Evolutionary conservation across 2,888 invertebrate species (phyloP).

Genomic region (Danaus chrysippus): DNA sequence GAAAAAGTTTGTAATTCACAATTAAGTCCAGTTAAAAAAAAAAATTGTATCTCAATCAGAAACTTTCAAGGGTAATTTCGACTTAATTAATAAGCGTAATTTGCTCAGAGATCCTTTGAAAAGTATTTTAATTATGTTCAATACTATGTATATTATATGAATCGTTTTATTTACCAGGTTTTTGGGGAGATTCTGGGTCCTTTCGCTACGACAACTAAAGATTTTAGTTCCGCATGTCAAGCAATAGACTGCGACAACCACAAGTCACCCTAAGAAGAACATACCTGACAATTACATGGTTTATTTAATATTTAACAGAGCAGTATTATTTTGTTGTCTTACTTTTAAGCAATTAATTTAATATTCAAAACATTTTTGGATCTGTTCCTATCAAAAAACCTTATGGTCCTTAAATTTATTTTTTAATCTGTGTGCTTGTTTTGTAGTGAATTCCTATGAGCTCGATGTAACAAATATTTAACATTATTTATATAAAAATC

Average conservation of each 20-base stretch:
- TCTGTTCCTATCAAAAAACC: constrained; percentile 14
- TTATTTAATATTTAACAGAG: constrained; percentile 11
- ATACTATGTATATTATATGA: background rate
- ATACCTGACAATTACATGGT: constrained; percentile 9
- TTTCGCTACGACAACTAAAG: constrained; percentile 66
- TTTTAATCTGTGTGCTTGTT: constrained; percentile 2
- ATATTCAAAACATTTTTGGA: constrained; percentile 2
- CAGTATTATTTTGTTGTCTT: constrained; percentile 16
- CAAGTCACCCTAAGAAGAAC: constrained; percentile 13
- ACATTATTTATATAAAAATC: background rate
- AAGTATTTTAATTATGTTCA: constrained; percentile 3
- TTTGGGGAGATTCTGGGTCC: constrained; percentile 59
- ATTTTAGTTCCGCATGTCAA: constrained; percentile 41
- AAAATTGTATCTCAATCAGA: background rate
- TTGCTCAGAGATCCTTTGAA: background rate
- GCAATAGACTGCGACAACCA: constrained; percentile 44
- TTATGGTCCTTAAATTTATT: constrained; percentile 20
- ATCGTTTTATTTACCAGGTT: constrained; percentile 46
- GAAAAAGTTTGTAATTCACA: background rate
- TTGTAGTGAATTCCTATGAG: background rate
- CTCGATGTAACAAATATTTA: background rate
- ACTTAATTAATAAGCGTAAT: background rate
- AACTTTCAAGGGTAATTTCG: background rate
- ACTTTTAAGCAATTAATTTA: constrained; percentile 14
- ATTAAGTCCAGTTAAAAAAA: background rate